phyloP scores from a whole-genome alignment of 2,113 vertebrate species.

The Oreocharis arfaki region DNA sequence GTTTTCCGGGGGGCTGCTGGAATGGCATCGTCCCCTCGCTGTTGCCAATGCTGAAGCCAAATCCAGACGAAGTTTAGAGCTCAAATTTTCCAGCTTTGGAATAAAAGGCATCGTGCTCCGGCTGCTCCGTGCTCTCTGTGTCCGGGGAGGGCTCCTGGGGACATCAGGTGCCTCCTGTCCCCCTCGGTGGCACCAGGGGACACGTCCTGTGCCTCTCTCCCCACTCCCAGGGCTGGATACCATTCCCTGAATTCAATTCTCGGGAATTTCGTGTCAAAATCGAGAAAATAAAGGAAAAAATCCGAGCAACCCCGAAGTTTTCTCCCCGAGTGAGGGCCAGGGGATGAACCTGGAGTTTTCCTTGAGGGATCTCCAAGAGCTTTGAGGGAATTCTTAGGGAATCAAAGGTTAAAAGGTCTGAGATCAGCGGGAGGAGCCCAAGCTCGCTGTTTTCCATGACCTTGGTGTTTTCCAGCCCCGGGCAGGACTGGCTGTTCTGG shows the following conservation, averaged over 20 bases:
- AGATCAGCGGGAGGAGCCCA: neutral
- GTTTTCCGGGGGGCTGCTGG: neutral
- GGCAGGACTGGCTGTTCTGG: neutral
- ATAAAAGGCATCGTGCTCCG: neutral
- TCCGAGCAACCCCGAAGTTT: fast-evolving
- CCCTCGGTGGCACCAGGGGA: neutral
- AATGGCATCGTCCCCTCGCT: neutral
- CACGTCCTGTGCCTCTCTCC: fast-evolving
- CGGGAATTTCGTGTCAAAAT: fast-evolving
- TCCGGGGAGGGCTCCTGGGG: fast-evolving
- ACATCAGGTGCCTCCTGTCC: neutral
- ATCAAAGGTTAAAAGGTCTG: neutral
- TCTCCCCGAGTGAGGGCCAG: fast-evolving
- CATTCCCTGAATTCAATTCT: fast-evolving
- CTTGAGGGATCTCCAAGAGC: fast-evolving
- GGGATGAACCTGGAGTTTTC: neutral
- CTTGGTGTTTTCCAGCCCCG: neutral
- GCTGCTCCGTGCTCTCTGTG: neutral
- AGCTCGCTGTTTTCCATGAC: neutral
- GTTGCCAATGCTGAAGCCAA: conserved; percentile 65
- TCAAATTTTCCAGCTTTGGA: neutral
- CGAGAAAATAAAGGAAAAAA: fast-evolving
- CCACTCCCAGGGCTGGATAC: fast-evolving
- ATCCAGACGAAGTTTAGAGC: neutral
- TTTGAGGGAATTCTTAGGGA: fast-evolving